Evolutionary conservation across 2,113 vertebrate genomes (phyloP), one percentile per base, ranked within the genome.

Genomic region (Phasianus colchicus): DNA sequence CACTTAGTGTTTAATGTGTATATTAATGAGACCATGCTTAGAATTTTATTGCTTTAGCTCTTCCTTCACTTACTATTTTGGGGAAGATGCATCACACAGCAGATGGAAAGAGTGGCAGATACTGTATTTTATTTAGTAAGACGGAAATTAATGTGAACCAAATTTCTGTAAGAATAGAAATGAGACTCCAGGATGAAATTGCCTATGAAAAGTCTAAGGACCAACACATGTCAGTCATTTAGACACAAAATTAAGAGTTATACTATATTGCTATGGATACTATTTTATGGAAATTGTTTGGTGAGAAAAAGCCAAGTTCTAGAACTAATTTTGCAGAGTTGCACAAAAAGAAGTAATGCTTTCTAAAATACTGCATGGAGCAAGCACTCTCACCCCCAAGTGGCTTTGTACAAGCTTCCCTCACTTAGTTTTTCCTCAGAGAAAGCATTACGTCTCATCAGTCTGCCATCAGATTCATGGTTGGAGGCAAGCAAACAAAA

Each of bases 41-140:
- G 40, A 93, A 86, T 88, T 88, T 81, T 64, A 83, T 52, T 78
- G 67, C 85, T 92, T 93, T 57, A 88, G 65, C 43, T 92, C 32
- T 93, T 91, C 65, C 74, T 83, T 92, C 71, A 76, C 48, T 79
- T 89, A 66, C 83, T 97, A 81, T 93, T 97, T 92, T 81, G 34
- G 48, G 89, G 29, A 86, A 83, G 43, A 92, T 40, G 14, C 45
- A 91, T 86, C 79, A 90, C 84, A 83, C 72, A 97, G 82, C 84
- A 95, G 89, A 95, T 81, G 89, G 85, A 93, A 76, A 90, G 61
- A 78, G 81, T 88, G 82, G 88, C 82, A 94, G 91, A 93, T 71
- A 83, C 27, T 83, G 61, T 82, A 88, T 88, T 90, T 88, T 63
- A 85, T 87, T 96, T 92, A 89, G 83, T 89, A 93, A 92, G 78